Base-by-base conservation (phyloP, 2,797 vertebrate species). In the Acanthurus lineatus region DNA sequence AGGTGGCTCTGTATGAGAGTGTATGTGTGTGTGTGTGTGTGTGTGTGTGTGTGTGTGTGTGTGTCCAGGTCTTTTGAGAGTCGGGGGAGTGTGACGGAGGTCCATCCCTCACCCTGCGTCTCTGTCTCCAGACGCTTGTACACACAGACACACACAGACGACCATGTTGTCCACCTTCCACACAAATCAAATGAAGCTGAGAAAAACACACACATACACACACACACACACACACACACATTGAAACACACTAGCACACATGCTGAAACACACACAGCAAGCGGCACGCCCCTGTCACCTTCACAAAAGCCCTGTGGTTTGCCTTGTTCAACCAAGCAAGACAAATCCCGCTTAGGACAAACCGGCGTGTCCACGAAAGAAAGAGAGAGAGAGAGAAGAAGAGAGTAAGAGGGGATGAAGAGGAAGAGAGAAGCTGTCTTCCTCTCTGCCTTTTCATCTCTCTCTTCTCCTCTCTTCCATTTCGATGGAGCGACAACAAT, bases 291-390 rank as follows among this genome's bases (percentile, higher is more conserved):
- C 89, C 86, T 93, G 92, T 91, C 91, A 88, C 93, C 86, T 88
- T 83, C 68, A 95, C 94, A 96, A 96, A 94, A 90, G 93, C 90
- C 82, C 90, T 71, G 87, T 54, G 71, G 82, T 88, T 93, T 80
- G 90, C 92, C 89, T 81, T 84, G 86, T 83, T 85, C 91, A 88
- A 79, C 86, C 93, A 91, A 91, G 92, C 92, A 89, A 90, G 90
- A 94, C 93, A 93, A 95, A 94, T 94, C 93, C 90, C 22, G 87
- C 90, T 91, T 82, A 82, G 84, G 89, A 93, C 90, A 91, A 93
- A 90, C 85, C 56, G 63, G 86, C 77, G 75, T 92, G 88, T 89
- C 86, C 80, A 54, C 5, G 51, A 81, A 67, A 77, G 77, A 88
- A 73, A 83, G 69, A 77, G 60, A 56, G 67, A 17, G 66, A 20